Evolutionary conservation across 2,888 invertebrate species (phyloP).

Genomic region (Eristalis pertinax): DNA sequence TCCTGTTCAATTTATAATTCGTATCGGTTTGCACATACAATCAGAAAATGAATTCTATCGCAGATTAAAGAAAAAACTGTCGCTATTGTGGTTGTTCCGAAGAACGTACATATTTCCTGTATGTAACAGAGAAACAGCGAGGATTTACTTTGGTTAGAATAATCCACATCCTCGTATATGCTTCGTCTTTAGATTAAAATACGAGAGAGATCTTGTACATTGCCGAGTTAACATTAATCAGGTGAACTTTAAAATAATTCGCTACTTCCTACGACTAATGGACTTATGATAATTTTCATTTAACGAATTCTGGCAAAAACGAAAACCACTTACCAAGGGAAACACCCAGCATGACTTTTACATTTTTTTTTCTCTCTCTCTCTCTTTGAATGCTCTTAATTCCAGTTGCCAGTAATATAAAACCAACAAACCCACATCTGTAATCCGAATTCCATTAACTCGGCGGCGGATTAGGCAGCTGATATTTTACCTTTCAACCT

Average conservation of each 20-base stretch:
- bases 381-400: conserved; percentile 35
- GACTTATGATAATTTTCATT: conserved; percentile 44
- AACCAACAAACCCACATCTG: conserved; percentile 66
- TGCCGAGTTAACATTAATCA: conserved; percentile 1
- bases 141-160: neutral
- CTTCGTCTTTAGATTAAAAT: neutral
- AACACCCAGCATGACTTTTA: conserved; percentile 44
- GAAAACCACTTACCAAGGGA: conserved; percentile 32
- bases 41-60: no score
- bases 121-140: no score
- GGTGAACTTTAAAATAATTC: conserved; percentile 9
- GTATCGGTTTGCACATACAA: no score
- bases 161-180: neutral
- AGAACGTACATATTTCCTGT: no score
- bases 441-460: conserved; percentile 71
- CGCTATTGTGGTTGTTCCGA: no score
- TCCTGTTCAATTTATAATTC: no score
- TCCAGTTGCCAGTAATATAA: conserved; percentile 63
- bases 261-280: conserved; percentile 2
- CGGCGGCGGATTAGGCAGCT: conserved; percentile 65
- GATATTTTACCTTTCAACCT: conserved; percentile 68
- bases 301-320: conserved; percentile 33
- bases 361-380: neutral
- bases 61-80: no score
- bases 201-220: neutral